A percentile compares a stretch with the other conserved stretches of the same genome.
phyloP scores from a whole-genome alignment of 2,113 vertebrate species.

The Electrona antarctica region DNA sequence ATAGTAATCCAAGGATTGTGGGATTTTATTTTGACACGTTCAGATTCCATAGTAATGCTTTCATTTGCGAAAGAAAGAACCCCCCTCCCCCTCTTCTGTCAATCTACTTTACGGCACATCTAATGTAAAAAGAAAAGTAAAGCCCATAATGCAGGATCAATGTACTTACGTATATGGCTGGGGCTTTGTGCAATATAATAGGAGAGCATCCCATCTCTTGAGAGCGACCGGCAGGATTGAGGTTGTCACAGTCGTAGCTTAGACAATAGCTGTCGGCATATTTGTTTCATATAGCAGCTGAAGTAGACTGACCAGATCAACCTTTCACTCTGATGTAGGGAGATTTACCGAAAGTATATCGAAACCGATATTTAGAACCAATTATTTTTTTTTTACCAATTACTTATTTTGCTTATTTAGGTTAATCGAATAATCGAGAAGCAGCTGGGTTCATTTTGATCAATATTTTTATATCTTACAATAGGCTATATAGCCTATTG shows the following conservation, averaged over 20 bases:
- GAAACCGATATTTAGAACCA: too few species aligned
- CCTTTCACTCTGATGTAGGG: background rate
- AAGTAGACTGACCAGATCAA: constrained; percentile 35
- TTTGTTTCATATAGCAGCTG: background rate
- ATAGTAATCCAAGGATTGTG: constrained; percentile 16
- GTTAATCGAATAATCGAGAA: too few species aligned
- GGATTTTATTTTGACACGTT: constrained; percentile 15
- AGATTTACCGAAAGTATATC: too few species aligned
- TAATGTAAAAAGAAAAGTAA: constrained; percentile 6
- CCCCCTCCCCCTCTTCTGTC: background rate
- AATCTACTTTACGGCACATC: background rate
- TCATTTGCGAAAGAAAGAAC: background rate
- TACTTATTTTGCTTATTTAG: too few species aligned
- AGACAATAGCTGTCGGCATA: background rate
- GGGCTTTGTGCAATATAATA: background rate
- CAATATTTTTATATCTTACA: too few species aligned
- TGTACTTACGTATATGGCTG: background rate
- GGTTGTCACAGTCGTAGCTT: background rate
- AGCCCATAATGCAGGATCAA: constrained; percentile 1
- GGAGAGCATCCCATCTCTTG: background rate
- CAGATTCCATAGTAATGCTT: constrained; percentile 10
- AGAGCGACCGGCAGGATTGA: background rate
- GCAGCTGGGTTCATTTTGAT: too few species aligned
- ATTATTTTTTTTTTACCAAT: too few species aligned
- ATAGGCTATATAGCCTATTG: too few species aligned